These are phyloP conservation scores for Andrena haemorrhoa DNA, from an alignment of 2,888 invertebrate species.

Conservation along the genomic window DNA sequence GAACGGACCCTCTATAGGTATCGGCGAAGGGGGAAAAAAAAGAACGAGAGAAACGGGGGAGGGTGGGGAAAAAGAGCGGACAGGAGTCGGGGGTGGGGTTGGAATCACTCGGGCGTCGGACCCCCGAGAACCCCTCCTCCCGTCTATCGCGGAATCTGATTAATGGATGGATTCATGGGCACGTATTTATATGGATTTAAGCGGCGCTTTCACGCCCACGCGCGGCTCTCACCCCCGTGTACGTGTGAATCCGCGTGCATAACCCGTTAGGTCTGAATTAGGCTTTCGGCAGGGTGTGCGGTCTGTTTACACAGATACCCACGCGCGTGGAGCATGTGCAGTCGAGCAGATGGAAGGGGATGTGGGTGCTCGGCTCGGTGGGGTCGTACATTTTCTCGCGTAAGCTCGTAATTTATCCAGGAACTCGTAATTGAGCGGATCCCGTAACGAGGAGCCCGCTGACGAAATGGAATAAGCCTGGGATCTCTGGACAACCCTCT, in stretches of 20 bases:
- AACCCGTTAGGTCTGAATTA: slow-evolving; percentile 55
- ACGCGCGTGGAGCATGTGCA: slow-evolving; percentile 49
- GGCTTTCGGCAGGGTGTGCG: slow-evolving; percentile 50
- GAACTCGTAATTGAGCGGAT: slow-evolving; percentile 69
- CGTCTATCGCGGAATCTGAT: slow-evolving; percentile 80
- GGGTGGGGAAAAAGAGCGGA: slow-evolving; percentile 5
- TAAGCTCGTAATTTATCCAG: slow-evolving; percentile 72
- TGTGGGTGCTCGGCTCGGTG: slow-evolving; percentile 28
- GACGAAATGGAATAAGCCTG: slow-evolving; percentile 67
- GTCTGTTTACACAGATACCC: slow-evolving; percentile 48
- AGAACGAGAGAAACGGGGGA: slow-evolving; percentile 2
- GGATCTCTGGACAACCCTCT: slow-evolving; percentile 29
- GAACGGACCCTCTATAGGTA: slow-evolving; percentile 58
- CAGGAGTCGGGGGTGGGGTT: slow-evolving; percentile 17
- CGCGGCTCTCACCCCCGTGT: background rate
- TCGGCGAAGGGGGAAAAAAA: slow-evolving; percentile 32
- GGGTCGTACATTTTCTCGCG: slow-evolving; percentile 66
- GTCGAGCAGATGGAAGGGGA: slow-evolving; percentile 12
- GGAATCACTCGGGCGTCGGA: slow-evolving; percentile 71
- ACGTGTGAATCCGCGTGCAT: slow-evolving; percentile 49
- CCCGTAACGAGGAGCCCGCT: slow-evolving; percentile 56
- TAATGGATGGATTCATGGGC: slow-evolving; percentile 79
- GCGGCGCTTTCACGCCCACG: slow-evolving; percentile 58
- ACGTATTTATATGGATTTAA: slow-evolving; percentile 75
- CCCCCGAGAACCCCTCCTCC: slow-evolving; percentile 49